Evolutionary conservation across 2,888 invertebrate species (phyloP), one percentile per base, ranked within the genome.

Genomic region (Ommatoiulus sabulosus): DNA sequence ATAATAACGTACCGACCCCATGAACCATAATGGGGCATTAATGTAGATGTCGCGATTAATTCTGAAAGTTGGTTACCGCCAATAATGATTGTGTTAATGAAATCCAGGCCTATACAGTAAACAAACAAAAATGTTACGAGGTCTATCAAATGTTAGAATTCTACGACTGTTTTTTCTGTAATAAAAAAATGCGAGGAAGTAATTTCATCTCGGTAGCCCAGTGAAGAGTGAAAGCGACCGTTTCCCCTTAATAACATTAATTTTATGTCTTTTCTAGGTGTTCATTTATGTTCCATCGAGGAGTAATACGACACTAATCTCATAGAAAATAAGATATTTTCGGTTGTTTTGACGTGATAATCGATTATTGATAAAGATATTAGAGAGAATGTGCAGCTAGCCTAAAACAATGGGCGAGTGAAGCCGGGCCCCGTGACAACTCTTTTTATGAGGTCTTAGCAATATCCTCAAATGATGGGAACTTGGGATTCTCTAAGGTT

Each of bases 291-390:
- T 72, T 72, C 10, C 72, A 10, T 12, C 24, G 7, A 24, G 8
- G 24, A 72, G 72, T 72, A 72, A 72, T 24, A 72, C 10, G 72
- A 72, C 72, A 72, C 72, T 72, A 72, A 72, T 72, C 72, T n/a
- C 72, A 24, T 72, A 72, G n/a, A 20, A 72, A 72, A 72, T 72
- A 72, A 24, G 72, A 72, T 72, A 24, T 72, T 72, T 72, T 72
- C 24, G 72, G 24, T 72, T 72, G 72, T 72, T 72, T 72, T 72
- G 72, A 72, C 72, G 72, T 24, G 72, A 72, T 72, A 72, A 72
- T 72, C 72, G 72, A 72, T 72, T 72, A 72, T 72, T 72, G 72
- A 72, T 72, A 72, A 72, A 72, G 72, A 72, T 72, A 72, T 72
- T 72, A 72, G 72, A 72, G 72, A 72, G 8, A 72, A 24, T 72